Conservation (phyloP, 2,113 vertebrate genomes). For the Scolopax mira region DNA sequence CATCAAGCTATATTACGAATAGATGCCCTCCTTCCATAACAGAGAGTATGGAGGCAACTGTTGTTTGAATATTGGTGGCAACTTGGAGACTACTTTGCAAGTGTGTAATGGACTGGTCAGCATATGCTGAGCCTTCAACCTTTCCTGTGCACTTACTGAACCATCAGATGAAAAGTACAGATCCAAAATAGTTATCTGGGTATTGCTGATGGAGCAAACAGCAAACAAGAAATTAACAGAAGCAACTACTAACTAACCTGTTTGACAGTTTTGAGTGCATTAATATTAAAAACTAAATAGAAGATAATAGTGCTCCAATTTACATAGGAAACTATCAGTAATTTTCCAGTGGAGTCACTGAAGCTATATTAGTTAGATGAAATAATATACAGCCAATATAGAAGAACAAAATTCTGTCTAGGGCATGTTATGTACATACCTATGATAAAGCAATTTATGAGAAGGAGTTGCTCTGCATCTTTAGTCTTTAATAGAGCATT, state of each 20-base stretch:
- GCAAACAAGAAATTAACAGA: neutral
- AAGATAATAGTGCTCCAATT: neutral
- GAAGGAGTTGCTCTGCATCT: neutral
- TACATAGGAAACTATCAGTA: neutral
- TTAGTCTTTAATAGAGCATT: neutral
- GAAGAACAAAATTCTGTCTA: neutral
- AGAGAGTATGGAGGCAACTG: neutral
- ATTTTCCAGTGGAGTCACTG: neutral
- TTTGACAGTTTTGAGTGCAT: neutral
- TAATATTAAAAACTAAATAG: neutral
- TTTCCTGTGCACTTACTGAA: neutral
- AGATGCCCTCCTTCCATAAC: neutral
- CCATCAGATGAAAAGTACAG: neutral
- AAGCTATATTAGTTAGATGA: neutral
- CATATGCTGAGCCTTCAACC: neutral
- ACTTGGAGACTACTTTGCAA: neutral
- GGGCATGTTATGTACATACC: neutral
- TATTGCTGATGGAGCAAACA: neutral
- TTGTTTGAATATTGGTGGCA: neutral
- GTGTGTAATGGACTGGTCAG: neutral
- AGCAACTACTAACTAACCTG: neutral
- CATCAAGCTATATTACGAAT: neutral
- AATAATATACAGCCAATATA: neutral
- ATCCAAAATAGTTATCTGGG: neutral
- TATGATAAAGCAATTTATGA: neutral